phyloP scores from a whole-genome alignment of 2,797 vertebrate genomes.

The Mionectes olivaceus region DNA sequence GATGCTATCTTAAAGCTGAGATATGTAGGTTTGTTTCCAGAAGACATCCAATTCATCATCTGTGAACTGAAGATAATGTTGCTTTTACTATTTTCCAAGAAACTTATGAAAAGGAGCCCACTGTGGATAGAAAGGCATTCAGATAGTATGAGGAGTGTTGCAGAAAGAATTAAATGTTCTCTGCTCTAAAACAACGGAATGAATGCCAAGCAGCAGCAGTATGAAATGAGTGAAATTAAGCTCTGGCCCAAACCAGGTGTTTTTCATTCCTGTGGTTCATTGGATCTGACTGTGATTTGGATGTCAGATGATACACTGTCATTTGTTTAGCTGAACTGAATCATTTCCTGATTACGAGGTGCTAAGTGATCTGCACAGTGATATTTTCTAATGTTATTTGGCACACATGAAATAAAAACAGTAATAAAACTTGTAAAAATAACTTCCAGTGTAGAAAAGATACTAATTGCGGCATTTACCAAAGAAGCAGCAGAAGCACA shows the following conservation, averaged over 20 bases:
- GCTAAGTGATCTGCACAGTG: background rate
- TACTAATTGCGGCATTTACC: background rate
- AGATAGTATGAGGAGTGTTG: background rate
- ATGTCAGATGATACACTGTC: background rate
- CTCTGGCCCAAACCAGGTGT: constrained; percentile 1
- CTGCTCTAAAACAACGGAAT: background rate
- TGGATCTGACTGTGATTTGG: background rate
- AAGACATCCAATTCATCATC: background rate
- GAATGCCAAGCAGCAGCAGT: background rate
- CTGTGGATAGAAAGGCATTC: background rate
- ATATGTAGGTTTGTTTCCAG: background rate
- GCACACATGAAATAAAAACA: background rate
- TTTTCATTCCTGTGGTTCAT: background rate
- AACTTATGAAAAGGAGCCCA: background rate
- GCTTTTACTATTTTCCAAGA: background rate
- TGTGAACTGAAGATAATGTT: background rate
- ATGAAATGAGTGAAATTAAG: constrained; percentile 8
- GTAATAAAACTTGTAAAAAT: background rate
- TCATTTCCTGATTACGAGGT: background rate
- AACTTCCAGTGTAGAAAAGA: background rate
- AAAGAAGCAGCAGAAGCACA: background rate
- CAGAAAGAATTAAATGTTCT: constrained; percentile 11
- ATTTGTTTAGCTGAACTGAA: background rate
- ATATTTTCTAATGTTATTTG: background rate
- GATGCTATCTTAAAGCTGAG: background rate